These are phyloP conservation scores for Dendroctonus ponderosae DNA, from an alignment of 1,140 invertebrate species.

Conservation along the genomic window DNA sequence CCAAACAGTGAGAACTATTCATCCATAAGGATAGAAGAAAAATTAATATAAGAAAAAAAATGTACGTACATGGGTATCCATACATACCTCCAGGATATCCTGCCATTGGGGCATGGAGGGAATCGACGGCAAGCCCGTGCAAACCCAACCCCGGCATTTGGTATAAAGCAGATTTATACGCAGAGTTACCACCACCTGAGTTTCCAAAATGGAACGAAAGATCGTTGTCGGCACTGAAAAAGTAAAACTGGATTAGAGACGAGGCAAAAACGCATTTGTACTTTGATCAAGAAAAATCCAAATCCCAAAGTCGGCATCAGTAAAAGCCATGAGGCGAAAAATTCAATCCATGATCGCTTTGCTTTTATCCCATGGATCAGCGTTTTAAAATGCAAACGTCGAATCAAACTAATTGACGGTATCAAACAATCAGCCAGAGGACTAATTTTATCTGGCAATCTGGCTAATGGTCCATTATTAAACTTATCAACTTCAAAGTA, in stretches of 20 bases:
- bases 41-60: background rate
- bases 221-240: conserved; percentile 53
- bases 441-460: conserved; percentile 40
- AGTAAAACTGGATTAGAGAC: no score
- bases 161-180: conserved; percentile 59
- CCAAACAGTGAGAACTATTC: background rate
- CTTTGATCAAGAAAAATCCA: no score
- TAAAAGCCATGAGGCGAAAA: background rate
- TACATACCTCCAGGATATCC: conserved; percentile 54
- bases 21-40: background rate
- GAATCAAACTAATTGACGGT: conserved; percentile 36
- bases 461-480: conserved; percentile 47
- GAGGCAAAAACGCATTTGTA: no score
- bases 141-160: conserved; percentile 57
- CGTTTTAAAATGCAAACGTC: conserved; percentile 19
- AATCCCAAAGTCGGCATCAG: background rate
- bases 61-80: conserved; percentile 12
- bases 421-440: conserved; percentile 24
- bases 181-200: conserved; percentile 52
- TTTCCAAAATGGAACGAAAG: conserved; percentile 58
- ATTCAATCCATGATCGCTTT: background rate
- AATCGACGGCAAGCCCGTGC: conserved; percentile 59
- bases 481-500: conserved; percentile 45
- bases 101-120: conserved; percentile 62
- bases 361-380: conserved; percentile 7